Base-by-base conservation (phyloP, 2,888 invertebrate species). In the Camponotus fellah region DNA sequence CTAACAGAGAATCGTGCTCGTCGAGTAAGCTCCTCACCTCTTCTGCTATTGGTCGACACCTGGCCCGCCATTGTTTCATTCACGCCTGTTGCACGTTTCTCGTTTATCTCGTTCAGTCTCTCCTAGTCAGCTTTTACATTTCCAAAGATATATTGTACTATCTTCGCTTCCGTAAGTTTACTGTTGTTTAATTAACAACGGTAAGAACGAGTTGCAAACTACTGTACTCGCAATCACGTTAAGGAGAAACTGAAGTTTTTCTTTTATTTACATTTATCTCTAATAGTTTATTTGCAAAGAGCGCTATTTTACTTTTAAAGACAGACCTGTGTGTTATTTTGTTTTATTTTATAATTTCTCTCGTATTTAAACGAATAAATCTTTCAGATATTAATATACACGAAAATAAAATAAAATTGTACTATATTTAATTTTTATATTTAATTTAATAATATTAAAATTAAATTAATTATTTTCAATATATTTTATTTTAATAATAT, bases 1-100 rank as follows among this genome's bases (percentile, higher is more conserved):
- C 89, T 91, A 87, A 86, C 85, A 81, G 83, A 80, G 83, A 87
- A 87, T 89, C 86, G 83, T 82, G 53, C 86, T 85, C 82, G 86
- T 84, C 77, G 84, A 84, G 88, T 84, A 85, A 86, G 89, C 85
- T 84, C 83, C 84, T 86, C 72, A 66, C 62, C 89, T 86, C 84
- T 85, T 74, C 79, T 88, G 85, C 90, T 81, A 92, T 92, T 92
- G 92, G 92, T 89, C 90, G 88, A 86, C 88, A 87, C 85, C 81
- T 90, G 86, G 83, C 87, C 91, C 91, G 91, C 91, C 91, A 92
- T 92, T 92, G 91, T 92, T 92, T 92, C 89, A 92, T 91, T 92
- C 90, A 87, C 91, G 91, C 89, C 89, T 91, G 92, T 89, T 87
- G 85, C 89, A 88, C 86, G 86, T 89, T 90, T 90, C 87, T 89